A percentile compares a stretch with the other conserved stretches of the same genome.
These are phyloP conservation scores for Vannuccia rotundouncinata DNA, from an alignment of 2,888 invertebrate genomes.

Conservation along the genomic window DNA sequence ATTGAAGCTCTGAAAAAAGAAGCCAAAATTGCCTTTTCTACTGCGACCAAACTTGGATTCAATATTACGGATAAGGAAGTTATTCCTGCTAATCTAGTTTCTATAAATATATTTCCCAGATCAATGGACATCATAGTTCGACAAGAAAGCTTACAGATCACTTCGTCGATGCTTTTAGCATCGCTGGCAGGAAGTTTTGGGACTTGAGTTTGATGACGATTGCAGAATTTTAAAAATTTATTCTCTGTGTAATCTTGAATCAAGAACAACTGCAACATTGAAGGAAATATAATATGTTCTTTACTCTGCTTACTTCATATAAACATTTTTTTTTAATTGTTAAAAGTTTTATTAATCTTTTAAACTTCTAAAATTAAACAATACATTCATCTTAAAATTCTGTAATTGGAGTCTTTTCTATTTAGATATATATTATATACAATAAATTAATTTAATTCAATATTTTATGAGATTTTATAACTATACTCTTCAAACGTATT, in stretches of 20 bases:
- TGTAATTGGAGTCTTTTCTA: too few relatives aligned
- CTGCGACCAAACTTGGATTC: neutral
- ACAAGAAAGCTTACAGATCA: neutral
- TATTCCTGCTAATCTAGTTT: neutral
- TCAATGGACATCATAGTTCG: neutral
- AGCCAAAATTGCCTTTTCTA: neutral
- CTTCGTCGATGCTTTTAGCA: neutral
- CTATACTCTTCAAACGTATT: too few relatives aligned
- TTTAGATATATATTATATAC: too few relatives aligned
- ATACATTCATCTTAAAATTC: too few relatives aligned
- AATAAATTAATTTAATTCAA: too few relatives aligned
- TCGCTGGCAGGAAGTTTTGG: neutral
- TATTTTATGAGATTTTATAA: too few relatives aligned
- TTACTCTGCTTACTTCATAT: too few relatives aligned
- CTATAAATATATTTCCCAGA: neutral
- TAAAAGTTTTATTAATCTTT: neutral
- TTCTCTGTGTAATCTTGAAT: neutral
- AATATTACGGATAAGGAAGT: neutral
- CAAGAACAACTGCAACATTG: neutral
- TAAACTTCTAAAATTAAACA: neutral
- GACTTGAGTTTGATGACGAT: neutral
- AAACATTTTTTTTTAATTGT: too few relatives aligned
- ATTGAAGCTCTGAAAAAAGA: neutral
- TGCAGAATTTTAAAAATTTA: neutral
- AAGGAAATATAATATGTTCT: too few relatives aligned